Evolutionary conservation across 2,888 invertebrate species (phyloP).

Genomic region (Pristionchus maxplancki): DNA sequence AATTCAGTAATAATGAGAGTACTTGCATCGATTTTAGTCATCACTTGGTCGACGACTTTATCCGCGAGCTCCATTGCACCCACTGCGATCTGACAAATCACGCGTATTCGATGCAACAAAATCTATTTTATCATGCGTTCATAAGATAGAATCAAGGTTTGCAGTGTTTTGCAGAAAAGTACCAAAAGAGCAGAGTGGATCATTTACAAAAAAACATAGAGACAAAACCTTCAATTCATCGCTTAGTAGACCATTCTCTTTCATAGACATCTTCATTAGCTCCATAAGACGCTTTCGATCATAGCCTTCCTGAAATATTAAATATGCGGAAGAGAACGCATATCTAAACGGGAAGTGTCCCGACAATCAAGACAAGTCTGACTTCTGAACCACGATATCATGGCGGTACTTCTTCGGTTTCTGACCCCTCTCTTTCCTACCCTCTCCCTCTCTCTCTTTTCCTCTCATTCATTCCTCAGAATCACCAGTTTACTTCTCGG

Average conservation of each 20-base stretch:
- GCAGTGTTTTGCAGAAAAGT: no score
- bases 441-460: no score
- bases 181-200: background rate
- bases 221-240: constrained; percentile 72
- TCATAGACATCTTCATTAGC: constrained; percentile 83
- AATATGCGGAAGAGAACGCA: no score
- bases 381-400: background rate
- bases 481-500: no score
- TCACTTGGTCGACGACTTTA: constrained; percentile 94
- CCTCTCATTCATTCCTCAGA: no score
- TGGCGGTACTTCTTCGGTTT: no score
- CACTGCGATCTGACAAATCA: constrained; percentile 62
- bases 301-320: constrained; percentile 83
- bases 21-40: constrained; percentile 89
- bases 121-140: no score
- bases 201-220: background rate
- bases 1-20: background rate
- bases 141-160: no score
- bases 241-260: constrained; percentile 61
- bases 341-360: no score
- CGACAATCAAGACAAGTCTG: no score
- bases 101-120: no score
- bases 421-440: no score
- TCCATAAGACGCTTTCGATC: constrained; percentile 96
- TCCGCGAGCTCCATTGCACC: constrained; percentile 95